phyloP scores from a whole-genome alignment of 2,797 vertebrate species.

The Antennarius maculatus region DNA sequence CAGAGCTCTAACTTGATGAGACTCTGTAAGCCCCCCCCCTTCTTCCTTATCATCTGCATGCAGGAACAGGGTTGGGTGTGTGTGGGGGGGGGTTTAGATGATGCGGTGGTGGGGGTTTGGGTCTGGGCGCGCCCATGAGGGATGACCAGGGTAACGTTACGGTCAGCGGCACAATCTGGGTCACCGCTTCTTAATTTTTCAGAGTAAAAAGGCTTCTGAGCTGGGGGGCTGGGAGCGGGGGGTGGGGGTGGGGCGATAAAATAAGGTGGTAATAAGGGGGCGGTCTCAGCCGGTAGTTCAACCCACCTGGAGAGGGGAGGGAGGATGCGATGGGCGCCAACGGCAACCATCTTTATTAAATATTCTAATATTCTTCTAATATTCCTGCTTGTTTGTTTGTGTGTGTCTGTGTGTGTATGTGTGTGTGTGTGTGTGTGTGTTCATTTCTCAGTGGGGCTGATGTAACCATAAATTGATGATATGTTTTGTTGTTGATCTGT shows the following conservation, averaged over 20 bases:
- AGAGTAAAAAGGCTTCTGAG: slow-evolving; percentile 18
- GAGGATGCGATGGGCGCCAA: too few relatives aligned
- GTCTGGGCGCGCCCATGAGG: slow-evolving; percentile 8
- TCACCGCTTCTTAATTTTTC: slow-evolving; percentile 40
- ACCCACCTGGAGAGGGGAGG: too few relatives aligned
- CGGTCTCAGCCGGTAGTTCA: too few relatives aligned
- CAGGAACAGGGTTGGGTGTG: slow-evolving; percentile 29
- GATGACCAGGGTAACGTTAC: slow-evolving; percentile 11
- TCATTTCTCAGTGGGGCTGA: too few relatives aligned
- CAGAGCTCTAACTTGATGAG: slow-evolving; percentile 50
- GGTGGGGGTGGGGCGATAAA: slow-evolving; percentile 44
- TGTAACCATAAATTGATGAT: too few relatives aligned
- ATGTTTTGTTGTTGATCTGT: slow-evolving; percentile 25
- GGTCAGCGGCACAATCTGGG: slow-evolving; percentile 25
- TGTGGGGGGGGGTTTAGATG: slow-evolving; percentile 10
- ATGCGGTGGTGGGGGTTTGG: not conserved
- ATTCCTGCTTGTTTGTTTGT: too few relatives aligned
- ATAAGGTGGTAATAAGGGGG: slow-evolving; percentile 53
- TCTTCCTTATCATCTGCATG: slow-evolving; percentile 53
- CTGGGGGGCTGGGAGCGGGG: not conserved
- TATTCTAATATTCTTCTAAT: too few relatives aligned
- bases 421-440: too few relatives aligned
- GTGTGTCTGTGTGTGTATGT: too few relatives aligned
- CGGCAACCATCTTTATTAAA: too few relatives aligned
- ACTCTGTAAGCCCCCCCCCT: slow-evolving; percentile 35